Base-by-base conservation (phyloP, 2,888 invertebrate genomes). In the Sphinx pinastri region DNA sequence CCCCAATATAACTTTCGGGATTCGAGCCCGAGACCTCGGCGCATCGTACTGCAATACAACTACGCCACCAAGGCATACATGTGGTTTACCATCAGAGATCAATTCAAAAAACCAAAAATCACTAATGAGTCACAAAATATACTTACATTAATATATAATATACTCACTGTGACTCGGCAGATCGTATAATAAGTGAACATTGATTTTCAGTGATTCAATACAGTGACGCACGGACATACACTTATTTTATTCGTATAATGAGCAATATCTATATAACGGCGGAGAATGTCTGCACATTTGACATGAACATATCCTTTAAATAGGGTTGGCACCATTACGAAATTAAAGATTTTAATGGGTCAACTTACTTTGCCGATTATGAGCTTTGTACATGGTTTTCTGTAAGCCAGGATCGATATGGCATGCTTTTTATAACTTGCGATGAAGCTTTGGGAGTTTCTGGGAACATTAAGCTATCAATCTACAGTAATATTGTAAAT, bases 191-290 rank as follows among this genome's bases (percentile, higher is more conserved):
- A 47, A 16, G 16, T 10, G 13, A 19, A 58, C 58, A 38, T 49
- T 13, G 63, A 49, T 63, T 47, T 57, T 49, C 19, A 63, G 49
- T 63, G 63, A 63, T 63, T 63, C 63, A 63, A 63, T 63, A 63
- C 16, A 55, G 16, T 63, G 63, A 63, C 63, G 49, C 63, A 63
- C 11, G 19, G n/a, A 63, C 63, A 47, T 16, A 19, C 19, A 16
- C 11, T 47, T 60, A 12, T 11, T 63, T 63, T 63, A 63, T 5
- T 63, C 49, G n/a, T 63, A 19, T 63, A 45, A 47, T 38, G 60
- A 63, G 63, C 60, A 60, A 60, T 63, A 49, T 49, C 47, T 47
- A 63, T 47, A 63, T 63, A 51, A 52, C 57, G 68, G 67, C 68
- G 67, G 70, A 70, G 63, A 63, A 63, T 63, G 47, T 13, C 19